Percentiles rank a stretch among this genome's conserved stretches.
Evolutionary conservation across 2,797 vertebrate species (phyloP).

Genomic region (Crocodylus rhombifer): DNA sequence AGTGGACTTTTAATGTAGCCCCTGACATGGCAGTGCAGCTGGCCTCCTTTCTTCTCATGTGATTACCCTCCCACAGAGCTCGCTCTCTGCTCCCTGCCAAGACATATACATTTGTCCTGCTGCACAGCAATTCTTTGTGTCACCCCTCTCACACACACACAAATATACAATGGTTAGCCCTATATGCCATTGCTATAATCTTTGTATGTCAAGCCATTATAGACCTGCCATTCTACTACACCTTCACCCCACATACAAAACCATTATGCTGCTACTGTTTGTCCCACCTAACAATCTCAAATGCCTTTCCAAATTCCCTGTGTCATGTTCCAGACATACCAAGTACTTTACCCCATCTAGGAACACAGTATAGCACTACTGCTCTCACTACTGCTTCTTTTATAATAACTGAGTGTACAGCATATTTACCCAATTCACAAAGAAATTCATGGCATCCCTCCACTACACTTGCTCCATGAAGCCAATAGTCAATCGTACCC

Average conservation of each 20-base stretch:
- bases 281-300: rapidly evolving
- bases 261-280: neutral
- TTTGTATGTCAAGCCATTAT: too few species aligned
- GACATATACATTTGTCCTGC: neutral
- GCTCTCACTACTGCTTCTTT: neutral
- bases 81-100: neutral
- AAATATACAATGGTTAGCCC: neutral
- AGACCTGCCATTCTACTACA: neutral
- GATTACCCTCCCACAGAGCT: neutral
- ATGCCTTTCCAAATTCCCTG: too few species aligned
- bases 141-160: neutral
- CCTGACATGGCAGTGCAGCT: neutral
- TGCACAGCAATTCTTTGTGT: neutral
- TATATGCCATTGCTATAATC: neutral
- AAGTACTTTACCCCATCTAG: neutral
- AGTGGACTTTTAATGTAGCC: rapidly evolving
- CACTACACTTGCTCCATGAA: too few species aligned
- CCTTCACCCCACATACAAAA: too few species aligned
- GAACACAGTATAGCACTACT: rapidly evolving
- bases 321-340: neutral
- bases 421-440: rapidly evolving
- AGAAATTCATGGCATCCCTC: rapidly evolving
- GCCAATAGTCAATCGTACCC: neutral
- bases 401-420: neutral
- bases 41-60: neutral